Conservation (phyloP, 2,888 invertebrate genomes). For the Mystacides longicornis region DNA sequence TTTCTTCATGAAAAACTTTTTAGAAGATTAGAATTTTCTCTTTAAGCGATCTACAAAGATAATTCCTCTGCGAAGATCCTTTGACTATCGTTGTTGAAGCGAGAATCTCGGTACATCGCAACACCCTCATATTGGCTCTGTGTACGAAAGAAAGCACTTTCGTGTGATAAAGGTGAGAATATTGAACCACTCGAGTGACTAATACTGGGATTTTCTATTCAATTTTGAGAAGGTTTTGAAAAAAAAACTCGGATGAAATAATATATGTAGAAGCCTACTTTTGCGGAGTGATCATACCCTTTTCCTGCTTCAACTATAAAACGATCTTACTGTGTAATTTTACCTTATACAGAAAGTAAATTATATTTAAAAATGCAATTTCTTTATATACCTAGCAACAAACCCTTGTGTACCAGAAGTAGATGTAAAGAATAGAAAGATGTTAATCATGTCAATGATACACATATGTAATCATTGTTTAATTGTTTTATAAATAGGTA, state of each 20-base stretch:
- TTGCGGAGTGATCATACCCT: too few species aligned
- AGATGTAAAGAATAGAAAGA: too few species aligned
- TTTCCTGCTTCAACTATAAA: too few species aligned
- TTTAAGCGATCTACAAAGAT: not conserved
- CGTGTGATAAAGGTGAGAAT: slow-evolving; percentile 12
- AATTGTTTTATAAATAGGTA: too few species aligned
- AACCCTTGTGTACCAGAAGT: too few species aligned
- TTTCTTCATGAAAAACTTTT: not conserved
- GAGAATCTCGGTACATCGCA: slow-evolving; percentile 5
- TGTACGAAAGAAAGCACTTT: slow-evolving; percentile 10
- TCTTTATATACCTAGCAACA: too few species aligned
- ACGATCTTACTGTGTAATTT: too few species aligned
- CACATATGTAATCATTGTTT: too few species aligned
- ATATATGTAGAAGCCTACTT: not conserved
- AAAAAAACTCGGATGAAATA: not conserved
- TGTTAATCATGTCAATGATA: too few species aligned
- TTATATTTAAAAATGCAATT: too few species aligned
- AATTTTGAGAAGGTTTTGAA: not conserved
- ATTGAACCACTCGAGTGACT: slow-evolving; percentile 4
- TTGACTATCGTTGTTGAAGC: slow-evolving; percentile 3
- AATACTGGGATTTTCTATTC: not conserved
- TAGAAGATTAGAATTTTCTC: not conserved
- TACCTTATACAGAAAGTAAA: too few species aligned
- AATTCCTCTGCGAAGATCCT: slow-evolving; percentile 2
- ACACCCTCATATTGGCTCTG: slow-evolving; percentile 14